A percentile compares a stretch with the other conserved stretches of the same genome.
These are phyloP conservation scores for Poecilia velifera DNA, from an alignment of 2,797 vertebrate genomes.

Conservation along the genomic window DNA sequence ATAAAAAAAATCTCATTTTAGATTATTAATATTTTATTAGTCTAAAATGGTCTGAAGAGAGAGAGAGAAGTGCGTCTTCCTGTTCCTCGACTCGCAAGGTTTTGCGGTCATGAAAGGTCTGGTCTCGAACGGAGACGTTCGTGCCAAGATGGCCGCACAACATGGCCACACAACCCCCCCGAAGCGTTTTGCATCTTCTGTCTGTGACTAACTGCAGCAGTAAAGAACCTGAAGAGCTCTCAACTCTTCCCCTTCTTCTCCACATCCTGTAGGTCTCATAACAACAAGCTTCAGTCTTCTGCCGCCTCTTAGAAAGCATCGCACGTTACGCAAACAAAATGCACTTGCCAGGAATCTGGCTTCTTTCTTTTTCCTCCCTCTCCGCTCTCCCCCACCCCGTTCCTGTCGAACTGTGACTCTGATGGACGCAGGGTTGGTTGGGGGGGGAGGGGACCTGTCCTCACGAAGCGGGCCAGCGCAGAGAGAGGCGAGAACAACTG, in stretches of 20 bases:
- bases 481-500: slow-evolving; percentile 48
- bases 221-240: slow-evolving; percentile 78
- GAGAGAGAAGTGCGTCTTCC: slow-evolving; percentile 7
- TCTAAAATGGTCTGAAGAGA: slow-evolving; percentile 24
- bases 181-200: slow-evolving; percentile 47
- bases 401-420: slow-evolving; percentile 74
- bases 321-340: slow-evolving; percentile 72
- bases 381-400: too few species aligned
- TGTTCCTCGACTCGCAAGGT: slow-evolving; percentile 19
- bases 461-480: slow-evolving; percentile 42
- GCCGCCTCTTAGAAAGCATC: slow-evolving; percentile 91
- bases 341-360: slow-evolving; percentile 73
- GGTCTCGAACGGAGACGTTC: slow-evolving; percentile 64
- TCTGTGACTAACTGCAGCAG: slow-evolving; percentile 50
- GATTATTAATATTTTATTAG: slow-evolving; percentile 63
- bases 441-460: slow-evolving; percentile 48
- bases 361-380: slow-evolving; percentile 55
- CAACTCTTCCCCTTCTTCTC: slow-evolving; percentile 84
- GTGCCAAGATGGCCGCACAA: slow-evolving; percentile 71
- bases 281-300: slow-evolving; percentile 99
- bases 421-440: slow-evolving; percentile 14
- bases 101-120: slow-evolving; percentile 27
- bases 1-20: slow-evolving; percentile 60
- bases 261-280: slow-evolving; percentile 97
- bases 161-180: background rate